phyloP scores from a whole-genome alignment of 2,797 vertebrate genomes.

The Urosaurus nigricauda region DNA sequence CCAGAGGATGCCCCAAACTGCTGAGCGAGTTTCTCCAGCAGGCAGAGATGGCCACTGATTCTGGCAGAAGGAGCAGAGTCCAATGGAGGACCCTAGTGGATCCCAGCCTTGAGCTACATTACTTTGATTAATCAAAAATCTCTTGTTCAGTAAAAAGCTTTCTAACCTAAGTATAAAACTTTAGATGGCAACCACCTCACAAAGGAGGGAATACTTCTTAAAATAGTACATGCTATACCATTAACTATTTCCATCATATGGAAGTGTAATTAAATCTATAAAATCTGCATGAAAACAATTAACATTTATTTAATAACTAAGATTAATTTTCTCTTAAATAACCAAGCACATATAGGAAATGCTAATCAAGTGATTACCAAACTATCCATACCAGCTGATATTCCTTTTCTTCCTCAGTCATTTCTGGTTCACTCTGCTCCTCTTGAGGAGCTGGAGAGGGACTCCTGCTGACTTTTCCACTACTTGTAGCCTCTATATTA shows the following conservation, averaged over 20 bases:
- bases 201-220: neutral
- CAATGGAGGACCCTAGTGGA: too few species aligned
- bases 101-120: too few species aligned
- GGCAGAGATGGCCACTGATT: too few species aligned
- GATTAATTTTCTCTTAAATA: neutral
- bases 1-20: too few species aligned
- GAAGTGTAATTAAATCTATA: neutral
- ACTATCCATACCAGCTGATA: constrained; percentile 90
- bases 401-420: constrained; percentile 97
- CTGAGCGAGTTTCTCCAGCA: too few species aligned
- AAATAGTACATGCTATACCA: neutral
- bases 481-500: constrained; percentile 84
- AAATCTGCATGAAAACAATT: neutral
- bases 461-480: constrained; percentile 81
- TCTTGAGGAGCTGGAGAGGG: constrained; percentile 90
- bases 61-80: too few species aligned
- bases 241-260: neutral
- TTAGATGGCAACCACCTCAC: neutral
- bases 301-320: neutral
- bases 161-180: neutral
- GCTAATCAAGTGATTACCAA: constrained; percentile 26
- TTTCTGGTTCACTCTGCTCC: constrained; percentile 94
- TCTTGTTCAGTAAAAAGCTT: neutral
- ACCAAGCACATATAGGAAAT: constrained; percentile 5
- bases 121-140: neutral